Evolutionary conservation across 2,113 vertebrate genomes (phyloP).

Genomic region (Calonectris borealis): DNA sequence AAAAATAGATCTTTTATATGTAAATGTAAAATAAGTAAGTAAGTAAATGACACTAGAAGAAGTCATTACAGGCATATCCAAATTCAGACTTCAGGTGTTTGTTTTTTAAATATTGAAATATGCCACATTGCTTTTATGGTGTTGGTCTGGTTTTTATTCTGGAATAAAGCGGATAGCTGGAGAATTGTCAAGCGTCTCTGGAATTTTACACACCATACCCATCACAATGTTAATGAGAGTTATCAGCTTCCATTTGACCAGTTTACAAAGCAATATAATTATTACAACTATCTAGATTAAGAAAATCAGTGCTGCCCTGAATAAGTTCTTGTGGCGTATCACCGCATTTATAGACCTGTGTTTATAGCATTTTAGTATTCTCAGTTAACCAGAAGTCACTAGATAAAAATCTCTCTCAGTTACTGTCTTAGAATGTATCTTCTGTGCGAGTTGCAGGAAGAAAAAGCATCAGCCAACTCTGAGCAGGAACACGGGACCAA

Average conservation of each 20-base stretch:
- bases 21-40: background rate
- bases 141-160: background rate
- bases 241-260: background rate
- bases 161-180: background rate
- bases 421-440: background rate
- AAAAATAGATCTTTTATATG: background rate
- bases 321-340: background rate
- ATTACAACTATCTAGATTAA: background rate
- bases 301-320: background rate
- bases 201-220: background rate
- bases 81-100: background rate
- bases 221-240: background rate
- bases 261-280: background rate
- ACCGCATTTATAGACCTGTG: background rate
- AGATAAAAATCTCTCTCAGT: background rate
- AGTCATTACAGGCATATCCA: background rate
- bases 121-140: background rate
- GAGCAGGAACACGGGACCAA: background rate
- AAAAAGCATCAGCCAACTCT: background rate
- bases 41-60: background rate
- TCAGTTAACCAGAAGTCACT: background rate
- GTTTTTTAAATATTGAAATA: background rate
- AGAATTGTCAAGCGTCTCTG: background rate
- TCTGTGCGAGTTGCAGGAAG: background rate
- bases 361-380: background rate